Base-by-base conservation (phyloP, 1,140 invertebrate genomes). In the Drosophila micromelanica region DNA sequence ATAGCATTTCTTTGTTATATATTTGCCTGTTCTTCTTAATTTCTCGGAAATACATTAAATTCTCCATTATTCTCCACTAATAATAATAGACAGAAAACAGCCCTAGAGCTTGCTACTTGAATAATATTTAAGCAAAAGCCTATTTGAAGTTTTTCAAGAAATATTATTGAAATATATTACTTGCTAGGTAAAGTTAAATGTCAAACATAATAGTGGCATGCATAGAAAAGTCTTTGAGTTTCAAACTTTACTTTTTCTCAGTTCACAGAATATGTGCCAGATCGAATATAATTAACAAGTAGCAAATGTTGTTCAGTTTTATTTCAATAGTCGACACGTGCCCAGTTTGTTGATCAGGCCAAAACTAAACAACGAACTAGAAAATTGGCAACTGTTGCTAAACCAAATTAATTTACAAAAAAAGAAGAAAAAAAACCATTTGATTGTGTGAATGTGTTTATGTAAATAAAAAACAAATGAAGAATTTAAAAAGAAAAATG, bases 341-440 rank as follows among this genome's bases (percentile, higher is more conserved):
- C n/a, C 35, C 38, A 20, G 54, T 40, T 69, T 54, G 43, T 76
- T 80, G 76, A 77, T 80, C 59, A 81, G 69, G 63, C 32, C 15
- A 12, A 64, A 55, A 51, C 46, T 68, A 43, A 68, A 74, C 49
- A 42, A 42, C 37, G 38, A 37, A 32, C 17, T 57, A 52, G 17
- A 63, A n/a, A 60, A 42, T 48, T 62, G 56, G 56, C 65, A 70
- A 65, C 52, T 56, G 43, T 73, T 68, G 62, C 51, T 59, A 76
- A 76, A 76, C 68, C 60, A 84, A 84, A 79, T 84, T 84, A 84
- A 84, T 84, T 57, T n/a, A n/a, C n/a, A n/a, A n/a, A n/a, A n/a
- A n/a, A n/a, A n/a, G n/a, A n/a, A n/a, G n/a, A n/a, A n/a, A n/a
- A 63, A 76, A 78, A 70, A 63, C 62, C 45, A 70, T 64, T 48